A percentile compares a stretch with the other conserved stretches of the same genome.
Evolutionary conservation across 2,888 invertebrate species (phyloP).

Genomic region (Epinotia demarniana): DNA sequence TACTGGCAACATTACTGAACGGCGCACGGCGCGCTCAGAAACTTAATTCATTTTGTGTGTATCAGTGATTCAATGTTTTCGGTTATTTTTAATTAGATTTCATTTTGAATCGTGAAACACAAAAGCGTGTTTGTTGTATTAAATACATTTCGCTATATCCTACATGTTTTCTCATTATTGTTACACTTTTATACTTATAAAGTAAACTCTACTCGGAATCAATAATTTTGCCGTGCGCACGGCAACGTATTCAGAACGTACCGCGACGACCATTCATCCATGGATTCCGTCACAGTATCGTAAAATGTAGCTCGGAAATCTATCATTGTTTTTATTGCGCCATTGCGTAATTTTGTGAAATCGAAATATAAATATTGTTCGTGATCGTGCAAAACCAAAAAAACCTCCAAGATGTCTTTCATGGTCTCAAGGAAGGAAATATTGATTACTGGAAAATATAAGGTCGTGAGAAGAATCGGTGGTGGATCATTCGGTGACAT

Average conservation of each 20-base stretch:
- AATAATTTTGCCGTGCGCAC: constrained; percentile 21
- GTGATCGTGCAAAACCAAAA: constrained; percentile 55
- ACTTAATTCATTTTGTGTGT: not conserved
- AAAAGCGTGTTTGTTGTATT: not conserved
- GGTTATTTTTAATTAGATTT: not conserved
- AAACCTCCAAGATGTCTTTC: constrained; percentile 59
- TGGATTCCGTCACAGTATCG: constrained; percentile 53
- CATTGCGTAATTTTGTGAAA: constrained; percentile 67
- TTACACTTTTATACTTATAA: not conserved
- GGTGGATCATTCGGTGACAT: constrained; percentile 99
- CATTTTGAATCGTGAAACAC: not conserved
- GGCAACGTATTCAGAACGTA: constrained; percentile 47
- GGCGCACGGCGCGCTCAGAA: constrained; percentile 33
- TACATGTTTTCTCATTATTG: not conserved
- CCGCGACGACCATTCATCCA: constrained; percentile 49
- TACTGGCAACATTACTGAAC: constrained; percentile 37
- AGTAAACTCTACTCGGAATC: constrained; percentile 2
- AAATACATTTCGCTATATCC: not conserved
- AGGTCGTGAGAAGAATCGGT: constrained; percentile 97
- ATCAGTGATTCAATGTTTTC: not conserved
- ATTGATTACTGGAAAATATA: constrained; percentile 96
- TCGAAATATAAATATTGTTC: constrained; percentile 54
- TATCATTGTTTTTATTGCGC: constrained; percentile 65
- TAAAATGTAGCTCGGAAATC: constrained; percentile 71
- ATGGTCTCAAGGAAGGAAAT: constrained; percentile 85